Conservation (phyloP, 2,888 invertebrate species). For the Odontocolon sp. region DNA sequence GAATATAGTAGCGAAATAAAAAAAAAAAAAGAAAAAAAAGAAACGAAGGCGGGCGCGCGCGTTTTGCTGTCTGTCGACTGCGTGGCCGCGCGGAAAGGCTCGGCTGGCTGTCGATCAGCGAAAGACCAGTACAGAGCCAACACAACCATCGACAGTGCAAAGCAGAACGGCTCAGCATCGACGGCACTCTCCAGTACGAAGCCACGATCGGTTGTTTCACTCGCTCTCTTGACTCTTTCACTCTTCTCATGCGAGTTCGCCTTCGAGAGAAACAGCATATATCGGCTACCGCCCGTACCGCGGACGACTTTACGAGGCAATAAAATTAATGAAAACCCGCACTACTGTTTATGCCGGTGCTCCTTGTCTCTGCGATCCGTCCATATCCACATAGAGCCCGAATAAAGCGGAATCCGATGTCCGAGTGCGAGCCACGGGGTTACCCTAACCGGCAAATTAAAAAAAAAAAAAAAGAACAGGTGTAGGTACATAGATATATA, state of each 20-base stretch:
- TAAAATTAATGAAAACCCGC: conserved; percentile 69
- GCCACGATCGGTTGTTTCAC: conserved; percentile 8
- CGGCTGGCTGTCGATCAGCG: conserved; percentile 45
- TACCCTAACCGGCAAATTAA: conserved; percentile 28
- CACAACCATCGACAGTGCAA: conserved; percentile 27
- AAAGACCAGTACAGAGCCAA: too few relatives aligned
- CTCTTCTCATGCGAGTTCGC: conserved; percentile 17
- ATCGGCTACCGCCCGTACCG: conserved; percentile 56
- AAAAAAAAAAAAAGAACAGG: conserved; percentile 1
- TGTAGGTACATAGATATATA: neutral
- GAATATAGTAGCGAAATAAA: neutral
- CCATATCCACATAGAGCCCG: conserved; percentile 36
- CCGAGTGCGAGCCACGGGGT: conserved; percentile 48
- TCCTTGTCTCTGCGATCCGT: conserved; percentile 26
- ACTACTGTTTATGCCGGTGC: conserved; percentile 65
- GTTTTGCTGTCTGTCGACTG: conserved; percentile 43
- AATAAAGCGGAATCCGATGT: conserved; percentile 50
- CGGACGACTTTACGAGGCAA: conserved; percentile 69
- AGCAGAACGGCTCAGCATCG: conserved; percentile 8
- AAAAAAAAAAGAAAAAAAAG: conserved; percentile 1
- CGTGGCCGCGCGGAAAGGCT: conserved; percentile 43
- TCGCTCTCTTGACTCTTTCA: conserved; percentile 21
- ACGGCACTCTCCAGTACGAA: conserved; percentile 17
- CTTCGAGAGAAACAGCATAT: conserved; percentile 35
- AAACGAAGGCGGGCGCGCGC: conserved; percentile 29